These are phyloP conservation scores for Drosophila willistoni DNA, from an alignment of 1,140 invertebrate species.

Conservation along the genomic window DNA sequence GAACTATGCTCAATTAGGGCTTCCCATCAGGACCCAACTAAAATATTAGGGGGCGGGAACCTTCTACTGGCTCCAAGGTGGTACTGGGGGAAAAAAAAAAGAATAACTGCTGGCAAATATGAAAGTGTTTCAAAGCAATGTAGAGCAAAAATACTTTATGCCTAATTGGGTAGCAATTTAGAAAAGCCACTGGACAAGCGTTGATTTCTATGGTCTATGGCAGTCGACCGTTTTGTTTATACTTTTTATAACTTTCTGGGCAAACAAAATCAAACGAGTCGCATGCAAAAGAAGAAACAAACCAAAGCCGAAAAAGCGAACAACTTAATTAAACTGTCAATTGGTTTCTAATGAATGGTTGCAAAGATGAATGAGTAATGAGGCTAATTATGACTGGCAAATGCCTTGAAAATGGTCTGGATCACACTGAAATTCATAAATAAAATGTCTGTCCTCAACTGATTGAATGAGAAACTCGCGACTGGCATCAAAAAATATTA, in stretches of 20 bases:
- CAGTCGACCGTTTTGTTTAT: conserved; percentile 37
- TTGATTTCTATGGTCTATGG: conserved; percentile 23
- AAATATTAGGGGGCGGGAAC: neutral
- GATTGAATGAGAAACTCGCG: neutral
- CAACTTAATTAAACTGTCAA: conserved; percentile 77
- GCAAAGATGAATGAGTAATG: conserved; percentile 68
- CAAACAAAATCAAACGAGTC: conserved; percentile 35
- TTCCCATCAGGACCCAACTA: conserved; percentile 32
- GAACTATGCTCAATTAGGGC: conserved; percentile 52
- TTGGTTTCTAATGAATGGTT: conserved; percentile 69
- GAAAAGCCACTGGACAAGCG: conserved; percentile 22
- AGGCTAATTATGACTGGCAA: conserved; percentile 63
- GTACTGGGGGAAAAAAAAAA: conserved; percentile 19
- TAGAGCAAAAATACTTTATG: conserved; percentile 52
- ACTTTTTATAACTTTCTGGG: conserved; percentile 48
- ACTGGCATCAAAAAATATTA: neutral
- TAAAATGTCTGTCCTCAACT: neutral
- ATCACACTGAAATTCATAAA: conserved; percentile 16
- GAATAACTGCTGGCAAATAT: conserved; percentile 30
- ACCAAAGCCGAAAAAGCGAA: conserved; percentile 28
- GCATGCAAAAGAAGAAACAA: neutral
- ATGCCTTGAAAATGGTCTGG: conserved; percentile 48
- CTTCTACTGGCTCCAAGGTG: conserved; percentile 6
- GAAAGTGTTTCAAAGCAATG: conserved; percentile 49
- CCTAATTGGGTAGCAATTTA: conserved; percentile 58